Percentiles rank a stretch among this genome's conserved stretches.
phyloP scores from a whole-genome alignment of 2,797 vertebrate genomes.

The Hypotaenidia okinawae region DNA sequence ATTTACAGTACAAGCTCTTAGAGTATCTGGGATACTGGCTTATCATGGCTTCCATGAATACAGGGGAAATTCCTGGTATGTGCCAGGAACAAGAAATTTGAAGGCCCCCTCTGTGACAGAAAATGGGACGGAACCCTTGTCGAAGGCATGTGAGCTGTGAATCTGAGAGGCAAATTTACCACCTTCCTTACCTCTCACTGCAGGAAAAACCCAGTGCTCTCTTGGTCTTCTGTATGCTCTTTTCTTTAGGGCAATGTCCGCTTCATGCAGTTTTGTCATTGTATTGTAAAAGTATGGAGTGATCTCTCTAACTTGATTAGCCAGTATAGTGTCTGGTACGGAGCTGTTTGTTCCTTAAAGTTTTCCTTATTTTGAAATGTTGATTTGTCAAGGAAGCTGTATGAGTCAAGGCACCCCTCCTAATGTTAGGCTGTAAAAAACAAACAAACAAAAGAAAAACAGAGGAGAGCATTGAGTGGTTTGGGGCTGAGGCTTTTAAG shows the following conservation, averaged over 20 bases:
- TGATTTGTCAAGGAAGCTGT: background rate
- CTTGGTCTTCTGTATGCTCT: background rate
- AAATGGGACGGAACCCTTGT: background rate
- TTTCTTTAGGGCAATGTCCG: background rate
- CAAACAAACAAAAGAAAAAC: background rate
- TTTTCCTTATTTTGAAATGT: background rate
- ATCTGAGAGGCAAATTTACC: background rate
- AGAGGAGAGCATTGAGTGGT: background rate
- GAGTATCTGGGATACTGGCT: background rate
- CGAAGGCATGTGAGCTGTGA: background rate
- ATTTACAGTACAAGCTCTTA: conserved; percentile 26
- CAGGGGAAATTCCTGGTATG: background rate
- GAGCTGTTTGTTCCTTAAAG: background rate
- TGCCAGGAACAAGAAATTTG: background rate
- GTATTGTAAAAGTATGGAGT: background rate
- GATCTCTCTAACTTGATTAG: background rate
- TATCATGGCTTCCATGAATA: background rate
- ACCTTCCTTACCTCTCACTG: background rate
- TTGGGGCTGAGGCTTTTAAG: background rate
- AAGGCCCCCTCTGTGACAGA: background rate
- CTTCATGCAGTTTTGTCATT: background rate
- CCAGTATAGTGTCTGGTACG: background rate
- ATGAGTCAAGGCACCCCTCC: background rate
- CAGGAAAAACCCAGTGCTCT: background rate
- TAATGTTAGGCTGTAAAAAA: background rate